A percentile compares a stretch with the other conserved stretches of the same genome.
These are phyloP conservation scores for Danaus melanippus DNA, from an alignment of 1,140 invertebrate species.

Conservation along the genomic window DNA sequence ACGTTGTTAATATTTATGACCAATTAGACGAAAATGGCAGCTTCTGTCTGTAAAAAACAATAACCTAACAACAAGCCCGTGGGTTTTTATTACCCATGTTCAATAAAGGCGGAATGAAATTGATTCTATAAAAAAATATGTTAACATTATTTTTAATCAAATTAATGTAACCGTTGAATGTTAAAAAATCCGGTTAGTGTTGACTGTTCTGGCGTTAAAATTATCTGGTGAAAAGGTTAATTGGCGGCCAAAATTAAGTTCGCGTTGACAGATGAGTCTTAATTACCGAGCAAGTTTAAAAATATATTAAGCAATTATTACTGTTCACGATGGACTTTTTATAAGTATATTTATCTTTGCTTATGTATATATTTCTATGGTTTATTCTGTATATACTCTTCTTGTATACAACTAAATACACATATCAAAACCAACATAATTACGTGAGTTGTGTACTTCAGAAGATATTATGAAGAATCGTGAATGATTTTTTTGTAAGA, in stretches of 20 bases:
- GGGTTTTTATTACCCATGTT: too few species aligned
- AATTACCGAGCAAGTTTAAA: constrained; percentile 14
- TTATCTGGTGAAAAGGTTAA: constrained; percentile 15
- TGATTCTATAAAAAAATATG: background rate
- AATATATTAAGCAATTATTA: constrained; percentile 4
- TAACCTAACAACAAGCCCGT: too few species aligned
- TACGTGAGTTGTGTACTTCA: too few species aligned
- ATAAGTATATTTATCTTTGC: too few species aligned
- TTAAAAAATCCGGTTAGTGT: constrained; percentile 10
- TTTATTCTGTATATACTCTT: too few species aligned
- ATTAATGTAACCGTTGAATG: constrained; percentile 4
- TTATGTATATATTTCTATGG: too few species aligned
- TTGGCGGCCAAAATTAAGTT: constrained; percentile 18
- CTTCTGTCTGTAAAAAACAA: constrained; percentile 16
- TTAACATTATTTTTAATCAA: constrained; percentile 9
- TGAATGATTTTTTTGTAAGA: too few species aligned
- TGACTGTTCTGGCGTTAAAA: constrained; percentile 15
- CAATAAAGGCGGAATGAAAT: too few species aligned
- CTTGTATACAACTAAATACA: too few species aligned
- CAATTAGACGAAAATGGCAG: constrained; percentile 25
- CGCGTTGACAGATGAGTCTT: constrained; percentile 17
- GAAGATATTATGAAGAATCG: too few species aligned
- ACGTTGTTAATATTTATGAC: constrained; percentile 26
- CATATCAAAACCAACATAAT: too few species aligned
- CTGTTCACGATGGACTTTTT: too few species aligned